A percentile compares a stretch with the other conserved stretches of the same genome.
Evolutionary conservation across 2,113 vertebrate species (phyloP).

Genomic region (Hucho hucho): DNA sequence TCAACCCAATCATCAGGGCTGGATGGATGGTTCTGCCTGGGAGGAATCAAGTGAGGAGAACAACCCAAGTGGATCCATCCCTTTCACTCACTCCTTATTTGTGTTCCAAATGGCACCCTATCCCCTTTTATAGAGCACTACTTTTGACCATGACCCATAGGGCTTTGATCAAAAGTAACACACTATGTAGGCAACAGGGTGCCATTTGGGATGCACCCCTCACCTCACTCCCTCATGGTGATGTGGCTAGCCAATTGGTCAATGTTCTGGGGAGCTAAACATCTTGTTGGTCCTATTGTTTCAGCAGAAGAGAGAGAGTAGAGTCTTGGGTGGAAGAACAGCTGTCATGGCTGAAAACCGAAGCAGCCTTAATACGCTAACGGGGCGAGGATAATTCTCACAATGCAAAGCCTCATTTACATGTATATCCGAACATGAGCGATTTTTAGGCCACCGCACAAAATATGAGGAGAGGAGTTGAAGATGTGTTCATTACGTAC

Average conservation of each 20-base stretch:
- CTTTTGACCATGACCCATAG: too few species aligned
- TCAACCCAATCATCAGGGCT: not conserved
- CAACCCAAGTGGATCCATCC: not conserved
- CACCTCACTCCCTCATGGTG: constrained; percentile 7
- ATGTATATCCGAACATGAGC: constrained; percentile 42
- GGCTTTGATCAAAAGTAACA: not conserved
- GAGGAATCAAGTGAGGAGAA: not conserved
- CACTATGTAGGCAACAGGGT: constrained; percentile 17
- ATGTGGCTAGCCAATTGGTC: constrained; percentile 24
- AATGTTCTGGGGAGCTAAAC: constrained; percentile 27
- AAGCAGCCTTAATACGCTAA: constrained; percentile 25
- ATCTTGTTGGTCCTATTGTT: constrained; percentile 17
- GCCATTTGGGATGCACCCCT: not conserved
- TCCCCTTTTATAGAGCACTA: too few species aligned
- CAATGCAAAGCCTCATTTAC: constrained; percentile 33
- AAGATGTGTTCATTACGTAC: constrained; percentile 13
- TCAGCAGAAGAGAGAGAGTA: constrained; percentile 25
- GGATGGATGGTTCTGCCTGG: not conserved
- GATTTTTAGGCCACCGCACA: constrained; percentile 31
- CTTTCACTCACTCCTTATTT: not conserved
- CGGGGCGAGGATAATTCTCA: constrained; percentile 35
- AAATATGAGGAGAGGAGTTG: constrained; percentile 21
- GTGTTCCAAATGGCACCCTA: too few species aligned
- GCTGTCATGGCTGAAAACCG: constrained; percentile 54
- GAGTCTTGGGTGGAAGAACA: constrained; percentile 44